These are phyloP conservation scores for Panopea generosa DNA, from an alignment of 2,888 invertebrate species.

Conservation along the genomic window DNA sequence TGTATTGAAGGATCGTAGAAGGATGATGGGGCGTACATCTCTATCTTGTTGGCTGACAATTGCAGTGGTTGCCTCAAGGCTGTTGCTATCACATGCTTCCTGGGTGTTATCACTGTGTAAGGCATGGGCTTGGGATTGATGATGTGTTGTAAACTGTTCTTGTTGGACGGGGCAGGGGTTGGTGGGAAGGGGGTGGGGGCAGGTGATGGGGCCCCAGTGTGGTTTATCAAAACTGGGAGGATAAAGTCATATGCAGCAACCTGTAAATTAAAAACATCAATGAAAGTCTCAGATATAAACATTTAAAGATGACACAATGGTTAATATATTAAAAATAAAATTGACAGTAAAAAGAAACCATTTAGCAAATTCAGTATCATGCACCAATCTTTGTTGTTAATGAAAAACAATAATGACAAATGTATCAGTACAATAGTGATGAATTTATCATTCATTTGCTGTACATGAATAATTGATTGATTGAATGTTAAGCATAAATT, in stretches of 20 bases:
- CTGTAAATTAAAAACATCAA: constrained; percentile 64
- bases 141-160: constrained; percentile 80
- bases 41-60: constrained; percentile 79
- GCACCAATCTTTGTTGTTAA: no score
- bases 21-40: constrained; percentile 78
- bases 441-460: no score
- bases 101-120: constrained; percentile 78
- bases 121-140: constrained; percentile 80
- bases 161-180: constrained; percentile 77
- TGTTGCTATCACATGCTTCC: constrained; percentile 83
- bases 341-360: not conserved
- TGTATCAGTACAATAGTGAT: no score
- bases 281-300: not conserved
- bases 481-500: no score
- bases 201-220: constrained; percentile 80
- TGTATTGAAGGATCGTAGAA: constrained; percentile 72
- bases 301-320: not conserved
- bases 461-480: no score
- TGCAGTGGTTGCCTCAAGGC: constrained; percentile 83
- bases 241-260: constrained; percentile 85
- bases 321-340: not conserved
- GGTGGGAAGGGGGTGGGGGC: constrained; percentile 79
- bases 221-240: constrained; percentile 83
- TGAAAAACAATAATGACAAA: no score
- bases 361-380: no score